Percentiles rank a stretch among this genome's conserved stretches.
These are phyloP conservation scores for Lagria hirta DNA, from an alignment of 2,888 invertebrate species.

Conservation along the genomic window DNA sequence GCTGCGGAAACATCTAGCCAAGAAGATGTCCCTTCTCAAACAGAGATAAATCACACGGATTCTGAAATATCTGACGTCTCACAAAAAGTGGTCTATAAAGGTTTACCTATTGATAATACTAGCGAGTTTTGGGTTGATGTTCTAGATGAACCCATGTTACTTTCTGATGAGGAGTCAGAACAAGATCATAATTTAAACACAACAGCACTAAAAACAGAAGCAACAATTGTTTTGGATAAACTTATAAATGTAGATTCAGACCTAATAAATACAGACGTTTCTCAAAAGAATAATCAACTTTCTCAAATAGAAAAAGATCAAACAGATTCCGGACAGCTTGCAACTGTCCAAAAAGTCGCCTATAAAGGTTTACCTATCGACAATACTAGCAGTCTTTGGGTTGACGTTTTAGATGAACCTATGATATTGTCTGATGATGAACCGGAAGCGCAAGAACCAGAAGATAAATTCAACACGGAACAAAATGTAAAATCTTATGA, in stretches of 20 bases:
- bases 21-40: no score
- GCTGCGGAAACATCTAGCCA: no score
- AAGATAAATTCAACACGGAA: slow-evolving; percentile 15
- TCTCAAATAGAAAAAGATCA: not conserved
- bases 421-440: slow-evolving; percentile 32
- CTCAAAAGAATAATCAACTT: no score
- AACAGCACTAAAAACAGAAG: no score
- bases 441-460: slow-evolving; percentile 5
- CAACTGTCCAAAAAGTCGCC: not conserved
- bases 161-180: slow-evolving; percentile 44
- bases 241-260: no score
- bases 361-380: slow-evolving; percentile 38
- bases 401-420: slow-evolving; percentile 39
- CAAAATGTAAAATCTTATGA: no score
- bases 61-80: slow-evolving; percentile 7
- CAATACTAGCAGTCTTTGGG: slow-evolving; percentile 32
- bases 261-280: no score
- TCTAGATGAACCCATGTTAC: slow-evolving; percentile 42
- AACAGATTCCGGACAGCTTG: no score
- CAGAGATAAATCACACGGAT: slow-evolving; percentile 5
- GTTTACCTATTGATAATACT: slow-evolving; percentile 36
- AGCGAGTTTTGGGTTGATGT: slow-evolving; percentile 36
- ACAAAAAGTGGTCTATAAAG: slow-evolving; percentile 33
- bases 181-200: no score
- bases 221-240: no score